These are phyloP conservation scores for Bactericera cockerelli DNA, from an alignment of 1,140 invertebrate species.

Conservation along the genomic window DNA sequence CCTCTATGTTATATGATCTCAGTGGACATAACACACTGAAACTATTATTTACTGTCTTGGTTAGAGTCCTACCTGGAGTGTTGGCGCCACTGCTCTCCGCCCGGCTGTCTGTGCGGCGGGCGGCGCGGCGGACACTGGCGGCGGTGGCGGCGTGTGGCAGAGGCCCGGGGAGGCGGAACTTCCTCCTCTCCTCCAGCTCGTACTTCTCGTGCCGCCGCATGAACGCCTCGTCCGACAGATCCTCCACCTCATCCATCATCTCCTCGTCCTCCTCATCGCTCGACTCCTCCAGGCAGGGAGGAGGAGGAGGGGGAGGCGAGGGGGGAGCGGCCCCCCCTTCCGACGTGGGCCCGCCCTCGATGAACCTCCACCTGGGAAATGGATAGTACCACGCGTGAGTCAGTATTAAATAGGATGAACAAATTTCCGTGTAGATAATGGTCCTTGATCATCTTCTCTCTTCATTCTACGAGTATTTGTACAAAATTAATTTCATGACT, in stretches of 20 bases:
- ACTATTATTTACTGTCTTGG: no score
- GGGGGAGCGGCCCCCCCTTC: neutral
- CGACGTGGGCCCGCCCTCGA: constrained; percentile 3
- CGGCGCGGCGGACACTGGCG: constrained; percentile 38
- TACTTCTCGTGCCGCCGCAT: constrained; percentile 49
- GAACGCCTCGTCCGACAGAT: constrained; percentile 56
- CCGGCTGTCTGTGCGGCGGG: constrained; percentile 44
- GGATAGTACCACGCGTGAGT: no score
- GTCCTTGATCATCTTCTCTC: no score
- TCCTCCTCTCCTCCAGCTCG: constrained; percentile 59
- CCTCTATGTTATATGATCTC: no score
- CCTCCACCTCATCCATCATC: constrained; percentile 43
- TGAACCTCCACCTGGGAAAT: neutral
- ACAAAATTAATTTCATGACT: no score
- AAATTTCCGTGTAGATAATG: no score
- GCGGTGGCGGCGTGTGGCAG: constrained; percentile 33
- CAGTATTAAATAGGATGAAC: no score
- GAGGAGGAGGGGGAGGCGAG: neutral
- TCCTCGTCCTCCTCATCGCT: neutral
- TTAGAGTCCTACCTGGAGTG: constrained; percentile 39
- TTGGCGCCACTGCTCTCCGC: constrained; percentile 54
- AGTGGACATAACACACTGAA: no score
- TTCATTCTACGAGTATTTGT: no score
- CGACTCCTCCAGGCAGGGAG: neutral
- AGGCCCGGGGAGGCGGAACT: constrained; percentile 52